A percentile compares a stretch with the other conserved stretches of the same genome.
These are phyloP conservation scores for Cantharis nigra DNA, from an alignment of 2,888 invertebrate genomes.

Conservation along the genomic window DNA sequence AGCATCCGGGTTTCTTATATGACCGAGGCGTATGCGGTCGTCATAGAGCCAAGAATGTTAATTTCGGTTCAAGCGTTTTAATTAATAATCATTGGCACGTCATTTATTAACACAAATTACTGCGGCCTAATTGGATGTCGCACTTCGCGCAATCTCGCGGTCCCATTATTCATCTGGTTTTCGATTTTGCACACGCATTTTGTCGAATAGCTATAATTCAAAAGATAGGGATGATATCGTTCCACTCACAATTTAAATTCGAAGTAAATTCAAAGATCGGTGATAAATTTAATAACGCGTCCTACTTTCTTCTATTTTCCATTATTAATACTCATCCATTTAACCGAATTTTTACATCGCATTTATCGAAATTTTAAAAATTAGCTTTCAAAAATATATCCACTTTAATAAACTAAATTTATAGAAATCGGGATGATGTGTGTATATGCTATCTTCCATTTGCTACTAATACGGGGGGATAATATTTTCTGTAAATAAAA, in stretches of 20 bases:
- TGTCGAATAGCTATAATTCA: constrained; percentile 44
- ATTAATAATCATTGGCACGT: constrained; percentile 55
- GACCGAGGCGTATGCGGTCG: constrained; percentile 28
- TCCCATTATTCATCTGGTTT: constrained; percentile 45
- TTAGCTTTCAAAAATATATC: not conserved
- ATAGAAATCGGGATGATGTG: too few relatives aligned
- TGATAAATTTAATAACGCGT: constrained; percentile 32
- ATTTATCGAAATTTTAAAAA: not conserved
- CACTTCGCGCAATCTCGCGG: constrained; percentile 45
- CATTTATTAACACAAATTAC: constrained; percentile 53
- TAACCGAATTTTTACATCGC: constrained; percentile 1
- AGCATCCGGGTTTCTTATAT: constrained; percentile 22
- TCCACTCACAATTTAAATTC: constrained; percentile 37
- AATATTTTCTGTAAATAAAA: not conserved
- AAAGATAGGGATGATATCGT: constrained; percentile 37
- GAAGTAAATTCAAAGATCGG: constrained; percentile 22
- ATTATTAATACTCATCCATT: constrained; percentile 1
- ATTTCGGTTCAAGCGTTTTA: constrained; percentile 46
- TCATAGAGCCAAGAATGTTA: constrained; percentile 42
- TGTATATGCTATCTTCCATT: not conserved
- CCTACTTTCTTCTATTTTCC: constrained; percentile 12
- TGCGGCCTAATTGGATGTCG: constrained; percentile 51
- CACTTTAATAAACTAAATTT: not conserved
- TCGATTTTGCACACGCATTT: constrained; percentile 39
- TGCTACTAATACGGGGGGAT: not conserved